Base-by-base conservation (phyloP, 2,888 invertebrate species). In the Apeira syringaria region DNA sequence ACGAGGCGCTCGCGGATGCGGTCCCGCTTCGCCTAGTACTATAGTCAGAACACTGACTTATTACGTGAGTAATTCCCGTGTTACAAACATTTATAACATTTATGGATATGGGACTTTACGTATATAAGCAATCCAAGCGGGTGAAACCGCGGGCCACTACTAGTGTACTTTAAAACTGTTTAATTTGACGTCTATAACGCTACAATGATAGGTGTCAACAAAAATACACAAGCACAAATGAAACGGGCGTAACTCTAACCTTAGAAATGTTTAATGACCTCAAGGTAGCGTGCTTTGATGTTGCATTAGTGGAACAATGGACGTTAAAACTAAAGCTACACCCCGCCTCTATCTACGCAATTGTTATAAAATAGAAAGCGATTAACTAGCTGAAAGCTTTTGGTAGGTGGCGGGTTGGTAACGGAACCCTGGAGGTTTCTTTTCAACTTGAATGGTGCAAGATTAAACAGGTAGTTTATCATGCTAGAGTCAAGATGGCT, bases 281-380 rank as follows among this genome's bases (percentile, higher is more conserved):
- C 63, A 67, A 74, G 70, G 70, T 68, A 59, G 74, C 69, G 45
- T 34, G 45, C 69, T 75, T 73, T 74, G 74, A 69, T 71, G 74
- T 68, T 79, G 77, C 81, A 81, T 84, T 84, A 84, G 69, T 56
- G 68, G 50, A 78, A 84, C 84, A 84, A 83, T 76, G 54, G 79
- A 59, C 55, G 63, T 58, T 68, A 62, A 68, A 81, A 80, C 80
- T 77, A 73, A 74, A 73, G 74, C 75, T 73, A 67, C 63, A 71
- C 64, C 67, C n/a, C 38, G 35, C 73, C 76, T 78, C 76, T 80
- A 80, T 81, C 80, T 76, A 76, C 61, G 52, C 71, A 64, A 78
- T 80, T 80, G 80, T 80, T 80, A 66, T 66, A 74, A 79, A 72
- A 79, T 74, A 80, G 75, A 78, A 75, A 72, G 72, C 63, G 65